Percentiles rank a stretch among this genome's conserved stretches.
phyloP scores from a whole-genome alignment of 1,140 invertebrate species.

The Drosophila rhopaloa region DNA sequence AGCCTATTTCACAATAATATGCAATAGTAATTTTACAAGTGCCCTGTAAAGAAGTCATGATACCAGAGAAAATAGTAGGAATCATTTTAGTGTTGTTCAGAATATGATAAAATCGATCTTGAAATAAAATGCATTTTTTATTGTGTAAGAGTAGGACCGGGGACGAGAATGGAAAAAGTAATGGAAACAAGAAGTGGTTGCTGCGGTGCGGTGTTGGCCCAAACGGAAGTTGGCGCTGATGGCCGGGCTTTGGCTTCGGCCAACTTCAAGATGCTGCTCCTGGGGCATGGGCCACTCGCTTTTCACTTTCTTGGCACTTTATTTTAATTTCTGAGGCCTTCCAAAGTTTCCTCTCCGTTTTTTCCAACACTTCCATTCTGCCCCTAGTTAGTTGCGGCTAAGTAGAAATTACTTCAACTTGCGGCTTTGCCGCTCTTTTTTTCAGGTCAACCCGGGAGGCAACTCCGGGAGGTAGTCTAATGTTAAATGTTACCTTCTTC shows the following conservation, averaged over 20 bases:
- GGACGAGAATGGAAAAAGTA: slow-evolving; percentile 35
- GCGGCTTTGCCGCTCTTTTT: slow-evolving; percentile 50
- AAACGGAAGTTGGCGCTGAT: slow-evolving; percentile 55
- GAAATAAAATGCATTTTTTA: neutral
- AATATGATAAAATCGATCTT: neutral
- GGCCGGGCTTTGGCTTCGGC: slow-evolving; percentile 49
- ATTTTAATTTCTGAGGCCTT: slow-evolving; percentile 74
- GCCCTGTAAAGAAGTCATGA: no score
- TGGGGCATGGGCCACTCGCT: slow-evolving; percentile 48
- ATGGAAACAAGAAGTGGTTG: slow-evolving; percentile 62
- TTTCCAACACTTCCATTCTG: slow-evolving; percentile 40
- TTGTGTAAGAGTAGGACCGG: slow-evolving; percentile 4
- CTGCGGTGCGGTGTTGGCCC: slow-evolving; percentile 48
- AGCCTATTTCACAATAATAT: no score
- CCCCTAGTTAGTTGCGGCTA: slow-evolving; percentile 64
- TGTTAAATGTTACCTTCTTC: neutral
- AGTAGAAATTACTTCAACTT: slow-evolving; percentile 71
- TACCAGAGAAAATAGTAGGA: no score
- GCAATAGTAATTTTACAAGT: no score
- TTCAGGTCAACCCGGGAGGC: slow-evolving; percentile 32
- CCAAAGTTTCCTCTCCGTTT: slow-evolving; percentile 52
- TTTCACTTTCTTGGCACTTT: slow-evolving; percentile 82
- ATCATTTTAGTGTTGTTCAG: no score
- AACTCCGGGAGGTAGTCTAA: neutral
- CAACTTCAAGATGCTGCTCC: slow-evolving; percentile 54